Evolutionary conservation across 1,140 invertebrate species (phyloP).

Genomic region (Lanistes nyassanus): DNA sequence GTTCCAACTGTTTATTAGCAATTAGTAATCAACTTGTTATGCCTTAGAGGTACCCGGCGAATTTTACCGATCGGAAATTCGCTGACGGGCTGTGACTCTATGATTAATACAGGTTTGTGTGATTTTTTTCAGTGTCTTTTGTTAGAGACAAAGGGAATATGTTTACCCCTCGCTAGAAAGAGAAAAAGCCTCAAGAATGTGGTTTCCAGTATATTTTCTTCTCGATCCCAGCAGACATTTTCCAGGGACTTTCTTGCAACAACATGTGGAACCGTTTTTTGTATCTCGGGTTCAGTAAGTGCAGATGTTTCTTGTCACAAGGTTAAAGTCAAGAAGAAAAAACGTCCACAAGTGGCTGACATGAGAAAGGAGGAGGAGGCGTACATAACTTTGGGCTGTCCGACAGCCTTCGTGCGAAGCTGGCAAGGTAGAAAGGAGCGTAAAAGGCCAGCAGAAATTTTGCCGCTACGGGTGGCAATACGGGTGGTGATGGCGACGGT

Average conservation of each 20-base stretch:
- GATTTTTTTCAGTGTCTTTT: too few species aligned
- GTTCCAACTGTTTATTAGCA: too few species aligned
- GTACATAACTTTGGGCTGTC: neutral
- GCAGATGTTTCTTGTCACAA: neutral
- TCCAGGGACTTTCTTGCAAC: neutral
- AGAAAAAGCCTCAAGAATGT: neutral
- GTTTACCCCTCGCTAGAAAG: neutral
- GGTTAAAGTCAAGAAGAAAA: neutral
- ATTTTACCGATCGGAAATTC: too few species aligned
- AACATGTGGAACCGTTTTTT: neutral
- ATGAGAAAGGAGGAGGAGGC: neutral
- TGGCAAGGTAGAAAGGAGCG: neutral
- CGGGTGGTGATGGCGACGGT: constrained; percentile 1
- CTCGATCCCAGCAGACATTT: neutral
- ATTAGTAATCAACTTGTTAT: too few species aligned
- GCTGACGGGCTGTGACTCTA: too few species aligned
- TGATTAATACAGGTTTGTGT: too few species aligned
- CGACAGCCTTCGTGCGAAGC: neutral
- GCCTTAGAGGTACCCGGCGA: too few species aligned
- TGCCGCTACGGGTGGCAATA: neutral
- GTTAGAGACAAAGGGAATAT: too few species aligned
- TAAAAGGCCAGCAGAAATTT: neutral
- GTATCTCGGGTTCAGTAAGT: neutral
- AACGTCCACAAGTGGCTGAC: neutral
- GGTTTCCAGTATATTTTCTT: neutral